Conservation (phyloP, 2,113 vertebrate genomes). For the Nerophis lumbriciformis region DNA sequence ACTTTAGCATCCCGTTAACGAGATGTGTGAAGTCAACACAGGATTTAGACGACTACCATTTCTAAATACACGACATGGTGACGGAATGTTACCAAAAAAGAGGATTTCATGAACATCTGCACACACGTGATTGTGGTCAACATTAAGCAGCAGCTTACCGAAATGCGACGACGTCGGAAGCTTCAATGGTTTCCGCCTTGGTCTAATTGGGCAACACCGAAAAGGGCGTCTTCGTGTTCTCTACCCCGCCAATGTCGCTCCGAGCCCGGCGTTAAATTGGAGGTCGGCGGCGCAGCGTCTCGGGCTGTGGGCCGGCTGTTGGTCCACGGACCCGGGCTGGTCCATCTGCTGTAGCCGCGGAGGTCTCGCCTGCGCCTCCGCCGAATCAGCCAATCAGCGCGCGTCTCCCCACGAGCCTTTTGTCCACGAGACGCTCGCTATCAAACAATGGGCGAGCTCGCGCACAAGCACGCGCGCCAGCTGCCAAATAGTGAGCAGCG, state of each 20-base stretch:
- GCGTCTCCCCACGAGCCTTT: constrained; percentile 8
- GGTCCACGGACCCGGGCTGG: background rate
- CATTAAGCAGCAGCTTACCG: background rate
- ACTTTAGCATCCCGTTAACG: background rate
- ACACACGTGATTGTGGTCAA: background rate
- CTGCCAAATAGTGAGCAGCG: background rate
- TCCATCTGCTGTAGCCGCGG: constrained; percentile 55
- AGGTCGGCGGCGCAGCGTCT: background rate
- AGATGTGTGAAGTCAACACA: background rate
- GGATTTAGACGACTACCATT: background rate
- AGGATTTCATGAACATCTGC: no score
- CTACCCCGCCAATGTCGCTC: background rate
- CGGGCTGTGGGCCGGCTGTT: background rate
- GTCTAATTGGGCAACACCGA: background rate
- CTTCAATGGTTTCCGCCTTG: background rate
- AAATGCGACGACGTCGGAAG: background rate
- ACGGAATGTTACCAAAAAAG: background rate
- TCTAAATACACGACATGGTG: background rate
- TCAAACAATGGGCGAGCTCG: no score
- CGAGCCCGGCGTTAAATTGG: background rate
- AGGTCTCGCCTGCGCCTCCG: constrained; percentile 20
- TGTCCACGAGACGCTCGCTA: constrained; percentile 9
- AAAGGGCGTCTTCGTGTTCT: background rate
- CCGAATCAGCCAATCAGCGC: constrained; percentile 54
- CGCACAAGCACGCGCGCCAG: background rate